These are phyloP conservation scores for Argyra leucocephala DNA, from an alignment of 2,888 invertebrate species.

Conservation along the genomic window DNA sequence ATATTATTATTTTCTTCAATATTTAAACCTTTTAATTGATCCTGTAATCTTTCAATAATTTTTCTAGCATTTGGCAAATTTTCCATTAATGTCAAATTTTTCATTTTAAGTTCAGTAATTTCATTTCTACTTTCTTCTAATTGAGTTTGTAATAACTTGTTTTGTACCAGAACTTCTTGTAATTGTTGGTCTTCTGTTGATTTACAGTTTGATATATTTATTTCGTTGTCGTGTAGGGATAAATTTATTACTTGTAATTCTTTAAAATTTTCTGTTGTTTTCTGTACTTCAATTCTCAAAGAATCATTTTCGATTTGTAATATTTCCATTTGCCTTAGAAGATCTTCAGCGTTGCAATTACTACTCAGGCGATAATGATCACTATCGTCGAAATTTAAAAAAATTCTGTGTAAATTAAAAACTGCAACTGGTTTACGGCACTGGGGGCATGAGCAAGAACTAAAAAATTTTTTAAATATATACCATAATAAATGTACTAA, in stretches of 20 bases:
- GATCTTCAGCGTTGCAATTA: background rate
- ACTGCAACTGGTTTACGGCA: background rate
- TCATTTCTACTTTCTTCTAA: background rate
- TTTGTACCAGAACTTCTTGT: background rate
- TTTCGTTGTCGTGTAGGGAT: background rate
- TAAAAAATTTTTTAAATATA: background rate
- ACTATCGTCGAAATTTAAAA: background rate
- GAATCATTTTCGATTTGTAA: background rate
- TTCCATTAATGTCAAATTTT: background rate
- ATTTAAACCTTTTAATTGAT: background rate
- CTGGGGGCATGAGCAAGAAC: background rate
- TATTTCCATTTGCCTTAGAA: background rate
- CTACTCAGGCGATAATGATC: background rate
- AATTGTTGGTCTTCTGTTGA: background rate
- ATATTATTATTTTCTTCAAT: background rate
- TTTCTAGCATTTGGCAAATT: background rate
- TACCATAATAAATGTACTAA: too few species aligned
- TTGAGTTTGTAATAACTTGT: background rate
- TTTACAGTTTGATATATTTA: background rate
- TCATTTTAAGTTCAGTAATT: background rate
- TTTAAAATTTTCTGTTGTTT: background rate
- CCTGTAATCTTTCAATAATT: background rate
- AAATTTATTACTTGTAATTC: background rate
- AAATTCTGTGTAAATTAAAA: background rate
- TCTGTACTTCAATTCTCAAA: background rate